Conservation (phyloP, 2,888 invertebrate species). For the Protodeltote pygarga region DNA sequence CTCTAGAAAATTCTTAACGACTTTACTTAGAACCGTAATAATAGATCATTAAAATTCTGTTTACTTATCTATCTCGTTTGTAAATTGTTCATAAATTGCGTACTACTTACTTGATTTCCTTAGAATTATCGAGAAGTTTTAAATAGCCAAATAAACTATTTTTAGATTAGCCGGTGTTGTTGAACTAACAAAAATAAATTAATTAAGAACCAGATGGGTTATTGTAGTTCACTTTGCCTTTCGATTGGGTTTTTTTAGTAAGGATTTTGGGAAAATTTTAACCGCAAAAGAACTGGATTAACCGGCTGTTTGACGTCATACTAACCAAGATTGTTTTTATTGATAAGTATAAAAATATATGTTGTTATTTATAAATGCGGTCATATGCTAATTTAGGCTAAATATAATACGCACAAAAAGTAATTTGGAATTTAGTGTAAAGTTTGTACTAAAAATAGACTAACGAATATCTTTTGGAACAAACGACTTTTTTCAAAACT, state of each 20-base stretch:
- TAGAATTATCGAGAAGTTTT: not conserved
- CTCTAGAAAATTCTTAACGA: slow-evolving; percentile 13
- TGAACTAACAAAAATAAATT: not conserved
- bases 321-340: too few species aligned
- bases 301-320: slow-evolving; percentile 30
- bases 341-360: too few species aligned
- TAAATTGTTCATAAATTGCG: not conserved
- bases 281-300: not conserved
- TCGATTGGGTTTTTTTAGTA: not conserved
- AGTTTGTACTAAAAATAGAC: too few species aligned
- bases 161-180: not conserved
- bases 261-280: not conserved
- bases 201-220: not conserved
- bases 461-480: too few species aligned
- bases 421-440: too few species aligned
- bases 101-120: not conserved
- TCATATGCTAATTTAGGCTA: not conserved
- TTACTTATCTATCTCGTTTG: not conserved
- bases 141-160: not conserved
- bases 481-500: too few species aligned
- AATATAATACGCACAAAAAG: too few species aligned
- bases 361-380: too few species aligned
- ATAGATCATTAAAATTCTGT: not conserved
- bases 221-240: not conserved
- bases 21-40: not conserved